These are phyloP conservation scores for Hapalemur alaotrensis DNA, from an alignment of 2,797 vertebrate species.

Conservation along the genomic window DNA sequence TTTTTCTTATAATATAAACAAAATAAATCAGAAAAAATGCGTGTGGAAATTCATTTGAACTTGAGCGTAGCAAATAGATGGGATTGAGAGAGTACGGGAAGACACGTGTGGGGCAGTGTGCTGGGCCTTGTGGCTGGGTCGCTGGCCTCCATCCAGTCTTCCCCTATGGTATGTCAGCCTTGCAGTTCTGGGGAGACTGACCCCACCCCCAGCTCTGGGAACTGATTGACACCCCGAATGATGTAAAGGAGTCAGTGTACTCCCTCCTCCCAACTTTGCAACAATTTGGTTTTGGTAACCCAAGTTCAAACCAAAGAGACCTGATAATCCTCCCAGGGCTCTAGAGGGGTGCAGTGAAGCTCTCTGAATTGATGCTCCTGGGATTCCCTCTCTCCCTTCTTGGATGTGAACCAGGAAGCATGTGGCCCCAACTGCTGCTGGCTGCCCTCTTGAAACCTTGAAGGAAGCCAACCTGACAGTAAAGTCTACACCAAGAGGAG, in stretches of 20 bases:
- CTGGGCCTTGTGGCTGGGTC: neutral
- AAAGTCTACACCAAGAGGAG: neutral
- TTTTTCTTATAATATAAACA: conserved; percentile 17
- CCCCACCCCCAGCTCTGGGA: neutral
- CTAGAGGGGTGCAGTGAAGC: neutral
- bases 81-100: neutral
- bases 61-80: neutral
- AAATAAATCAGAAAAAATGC: conserved; percentile 9
- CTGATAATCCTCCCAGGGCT: neutral
- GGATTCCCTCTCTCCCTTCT: neutral
- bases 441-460: neutral
- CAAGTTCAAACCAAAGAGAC: neutral
- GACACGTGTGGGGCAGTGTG: rapidly evolving
- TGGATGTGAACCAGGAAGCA: neutral
- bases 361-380: neutral
- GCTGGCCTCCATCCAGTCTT: neutral
- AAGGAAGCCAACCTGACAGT: neutral
- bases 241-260: neutral
- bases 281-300: neutral
- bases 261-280: neutral
- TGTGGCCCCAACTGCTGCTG: neutral
- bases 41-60: neutral
- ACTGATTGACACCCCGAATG: neutral
- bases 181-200: neutral
- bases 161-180: neutral